These are phyloP conservation scores for Struthidea cinerea DNA, from an alignment of 2,113 vertebrate genomes.

Conservation along the genomic window DNA sequence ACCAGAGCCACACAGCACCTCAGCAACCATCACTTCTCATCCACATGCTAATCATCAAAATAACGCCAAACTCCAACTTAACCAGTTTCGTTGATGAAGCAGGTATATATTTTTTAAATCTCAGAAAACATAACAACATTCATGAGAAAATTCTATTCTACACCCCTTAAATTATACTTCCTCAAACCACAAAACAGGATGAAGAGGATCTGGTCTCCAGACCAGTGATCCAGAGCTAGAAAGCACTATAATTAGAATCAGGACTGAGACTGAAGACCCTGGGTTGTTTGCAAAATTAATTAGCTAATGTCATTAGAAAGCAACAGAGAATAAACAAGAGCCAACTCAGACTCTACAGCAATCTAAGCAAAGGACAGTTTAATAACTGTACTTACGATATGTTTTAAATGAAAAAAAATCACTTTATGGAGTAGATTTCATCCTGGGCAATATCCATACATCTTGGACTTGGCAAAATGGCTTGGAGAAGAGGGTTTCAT, in stretches of 20 bases:
- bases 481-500: conserved; percentile 11
- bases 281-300: conserved; percentile 31
- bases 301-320: conserved; percentile 43
- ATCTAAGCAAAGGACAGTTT: conserved; percentile 13
- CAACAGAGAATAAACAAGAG: conserved; percentile 5
- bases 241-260: conserved; percentile 4
- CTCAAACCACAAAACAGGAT: not conserved
- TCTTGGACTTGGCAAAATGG: not conserved
- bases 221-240: not conserved
- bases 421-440: not conserved
- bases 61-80: not conserved
- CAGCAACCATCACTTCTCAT: not conserved
- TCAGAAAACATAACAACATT: not conserved
- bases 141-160: not conserved
- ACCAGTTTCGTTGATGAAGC: not conserved
- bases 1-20: not conserved
- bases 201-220: not conserved
- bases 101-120: not conserved
- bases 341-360: not conserved
- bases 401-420: not conserved
- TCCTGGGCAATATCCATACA: not conserved
- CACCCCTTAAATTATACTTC: not conserved
- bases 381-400: conserved; percentile 19
- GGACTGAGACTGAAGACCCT: not conserved
- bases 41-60: not conserved